Conservation (phyloP, 1,140 invertebrate species). For the Sycophaga agraensis region DNA sequence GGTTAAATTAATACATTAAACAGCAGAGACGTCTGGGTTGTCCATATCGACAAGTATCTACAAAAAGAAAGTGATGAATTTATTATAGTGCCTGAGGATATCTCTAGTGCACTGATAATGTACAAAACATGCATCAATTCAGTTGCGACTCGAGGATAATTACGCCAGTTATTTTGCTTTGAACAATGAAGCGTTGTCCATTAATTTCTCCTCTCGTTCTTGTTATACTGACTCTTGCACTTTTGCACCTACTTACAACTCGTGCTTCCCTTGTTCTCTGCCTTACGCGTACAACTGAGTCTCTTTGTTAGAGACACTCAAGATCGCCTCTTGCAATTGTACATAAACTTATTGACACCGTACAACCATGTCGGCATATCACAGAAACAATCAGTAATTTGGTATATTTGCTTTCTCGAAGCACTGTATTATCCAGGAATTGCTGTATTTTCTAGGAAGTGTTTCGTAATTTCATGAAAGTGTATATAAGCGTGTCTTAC, state of each 20-base stretch:
- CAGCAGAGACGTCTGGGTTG: no score
- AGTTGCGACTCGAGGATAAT: conserved; percentile 40
- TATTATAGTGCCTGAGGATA: neutral
- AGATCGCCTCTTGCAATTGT: no score
- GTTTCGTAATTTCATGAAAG: no score
- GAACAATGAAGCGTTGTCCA: conserved; percentile 29
- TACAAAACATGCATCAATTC: conserved; percentile 46
- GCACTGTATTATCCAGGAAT: no score
- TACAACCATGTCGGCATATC: no score
- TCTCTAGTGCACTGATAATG: neutral
- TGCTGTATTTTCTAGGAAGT: no score
- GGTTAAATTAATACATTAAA: conserved; percentile 6
- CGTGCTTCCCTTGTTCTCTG: neutral
- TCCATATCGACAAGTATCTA: neutral
- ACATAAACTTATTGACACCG: no score
- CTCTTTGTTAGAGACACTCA: no score
- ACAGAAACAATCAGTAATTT: no score
- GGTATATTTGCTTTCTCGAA: no score
- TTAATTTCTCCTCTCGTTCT: conserved; percentile 18
- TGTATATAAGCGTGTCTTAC: no score
- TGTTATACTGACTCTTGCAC: conserved; percentile 29
- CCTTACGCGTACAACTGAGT: neutral
- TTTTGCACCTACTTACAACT: neutral
- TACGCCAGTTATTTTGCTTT: conserved; percentile 44
- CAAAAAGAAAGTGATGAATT: conserved; percentile 1